A percentile compares a stretch with the other conserved stretches of the same genome.
Conservation (phyloP, 2,888 invertebrate genomes). For the Gisinianus flammeolus region DNA sequence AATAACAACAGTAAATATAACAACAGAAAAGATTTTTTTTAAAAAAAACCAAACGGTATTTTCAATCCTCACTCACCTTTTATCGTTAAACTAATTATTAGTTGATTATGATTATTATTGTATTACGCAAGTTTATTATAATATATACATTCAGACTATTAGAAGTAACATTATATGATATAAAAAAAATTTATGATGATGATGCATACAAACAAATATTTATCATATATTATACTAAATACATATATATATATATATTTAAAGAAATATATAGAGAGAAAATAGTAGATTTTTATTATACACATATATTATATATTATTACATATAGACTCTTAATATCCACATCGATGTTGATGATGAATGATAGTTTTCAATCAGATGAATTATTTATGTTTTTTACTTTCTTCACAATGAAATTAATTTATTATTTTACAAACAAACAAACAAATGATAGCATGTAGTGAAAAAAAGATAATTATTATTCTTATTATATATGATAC, state of each 20-base stretch:
- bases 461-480: slow-evolving; percentile 2
- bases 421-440: neutral
- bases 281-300: neutral
- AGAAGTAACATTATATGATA: neutral
- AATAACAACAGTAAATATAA: neutral
- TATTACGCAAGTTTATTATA: neutral
- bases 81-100: too few relatives aligned
- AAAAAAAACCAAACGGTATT: neutral
- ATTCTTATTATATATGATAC: slow-evolving; percentile 10
- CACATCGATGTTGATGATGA: neutral
- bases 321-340: neutral
- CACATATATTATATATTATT: slow-evolving; percentile 1
- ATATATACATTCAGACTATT: slow-evolving; percentile 6
- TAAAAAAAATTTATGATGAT: neutral
- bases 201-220: neutral
- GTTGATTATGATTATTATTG: slow-evolving; percentile 26
- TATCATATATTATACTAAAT: neutral
- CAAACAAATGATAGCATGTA: neutral
- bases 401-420: slow-evolving; percentile 17
- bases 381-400: slow-evolving; percentile 26
- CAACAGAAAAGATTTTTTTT: neutral
- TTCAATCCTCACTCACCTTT: slow-evolving; percentile 15
- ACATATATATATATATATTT: slow-evolving; percentile 11
- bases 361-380: slow-evolving; percentile 6
- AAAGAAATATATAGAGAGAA: neutral